Conservation (phyloP, 2,797 vertebrate genomes). For the Pachyuromys duprasi region DNA sequence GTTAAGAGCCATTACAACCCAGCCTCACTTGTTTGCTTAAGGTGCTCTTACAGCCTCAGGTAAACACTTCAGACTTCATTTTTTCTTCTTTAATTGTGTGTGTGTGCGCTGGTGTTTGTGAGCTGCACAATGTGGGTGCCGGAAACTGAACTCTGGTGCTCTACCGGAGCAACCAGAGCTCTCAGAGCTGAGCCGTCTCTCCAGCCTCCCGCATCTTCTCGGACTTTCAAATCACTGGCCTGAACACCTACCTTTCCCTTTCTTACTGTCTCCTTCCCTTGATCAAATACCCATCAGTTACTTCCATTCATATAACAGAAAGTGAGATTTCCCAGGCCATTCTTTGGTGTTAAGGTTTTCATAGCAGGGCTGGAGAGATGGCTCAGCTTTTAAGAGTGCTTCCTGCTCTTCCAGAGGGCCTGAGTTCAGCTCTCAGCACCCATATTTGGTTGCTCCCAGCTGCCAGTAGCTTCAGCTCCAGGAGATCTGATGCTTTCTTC, state of each 20-base stretch:
- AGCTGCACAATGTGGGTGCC: background rate
- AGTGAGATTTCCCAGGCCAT: background rate
- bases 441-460: background rate
- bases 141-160: background rate
- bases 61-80: background rate
- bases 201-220: background rate
- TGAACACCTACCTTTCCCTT: background rate
- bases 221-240: background rate
- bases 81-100: background rate
- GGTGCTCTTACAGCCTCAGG: background rate
- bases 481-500: background rate
- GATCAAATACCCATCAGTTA: background rate
- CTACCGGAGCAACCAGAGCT: background rate
- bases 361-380: background rate
- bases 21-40: background rate
- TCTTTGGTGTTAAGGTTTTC: background rate
- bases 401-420: background rate
- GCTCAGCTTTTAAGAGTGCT: background rate
- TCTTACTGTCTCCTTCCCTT: background rate
- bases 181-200: background rate
- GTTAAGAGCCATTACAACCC: background rate
- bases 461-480: background rate
- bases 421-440: background rate
- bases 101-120: background rate
- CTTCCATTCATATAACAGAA: background rate